These are phyloP conservation scores for Idaea dimidiata DNA, from an alignment of 2,888 invertebrate genomes.

Conservation along the genomic window DNA sequence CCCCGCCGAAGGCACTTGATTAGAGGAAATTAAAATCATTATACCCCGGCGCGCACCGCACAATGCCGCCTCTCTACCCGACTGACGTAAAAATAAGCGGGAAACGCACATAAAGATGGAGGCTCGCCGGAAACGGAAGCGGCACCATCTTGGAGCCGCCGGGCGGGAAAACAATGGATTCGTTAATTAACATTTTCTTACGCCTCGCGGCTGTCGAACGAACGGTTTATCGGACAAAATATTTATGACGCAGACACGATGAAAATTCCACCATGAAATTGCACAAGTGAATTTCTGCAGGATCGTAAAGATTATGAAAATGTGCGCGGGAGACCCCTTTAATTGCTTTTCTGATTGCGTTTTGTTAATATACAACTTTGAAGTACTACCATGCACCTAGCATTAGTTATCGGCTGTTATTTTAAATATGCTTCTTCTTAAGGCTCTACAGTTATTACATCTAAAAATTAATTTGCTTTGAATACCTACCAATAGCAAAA, in stretches of 20 bases:
- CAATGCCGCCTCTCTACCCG: slow-evolving; percentile 66
- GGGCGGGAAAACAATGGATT: slow-evolving; percentile 86
- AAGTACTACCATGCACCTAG: not conserved
- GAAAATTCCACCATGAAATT: slow-evolving; percentile 71
- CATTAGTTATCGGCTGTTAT: not conserved
- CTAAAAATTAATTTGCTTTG: too few species aligned
- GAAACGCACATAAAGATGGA: slow-evolving; percentile 79
- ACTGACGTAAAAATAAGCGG: slow-evolving; percentile 75
- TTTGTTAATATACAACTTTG: slow-evolving; percentile 11
- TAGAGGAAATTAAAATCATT: slow-evolving; percentile 82
- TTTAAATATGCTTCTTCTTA: not conserved
- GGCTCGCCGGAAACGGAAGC: slow-evolving; percentile 78
- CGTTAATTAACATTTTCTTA: slow-evolving; percentile 91
- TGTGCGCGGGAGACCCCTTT: slow-evolving; percentile 30
- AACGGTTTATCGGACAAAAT: slow-evolving; percentile 81
- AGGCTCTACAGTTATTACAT: not conserved
- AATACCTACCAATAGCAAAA: too few species aligned
- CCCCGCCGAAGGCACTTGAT: slow-evolving; percentile 78
- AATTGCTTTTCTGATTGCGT: slow-evolving; percentile 33
- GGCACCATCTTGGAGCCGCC: slow-evolving; percentile 82
- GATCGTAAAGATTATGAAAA: slow-evolving; percentile 50
- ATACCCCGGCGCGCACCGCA: slow-evolving; percentile 68
- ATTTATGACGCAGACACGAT: slow-evolving; percentile 76
- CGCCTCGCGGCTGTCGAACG: slow-evolving; percentile 81
- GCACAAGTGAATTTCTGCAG: slow-evolving; percentile 54